Evolutionary conservation across 2,888 invertebrate genomes (phyloP), one percentile per base, ranked within the genome.

Genomic region (Cerceris rybyensis): DNA sequence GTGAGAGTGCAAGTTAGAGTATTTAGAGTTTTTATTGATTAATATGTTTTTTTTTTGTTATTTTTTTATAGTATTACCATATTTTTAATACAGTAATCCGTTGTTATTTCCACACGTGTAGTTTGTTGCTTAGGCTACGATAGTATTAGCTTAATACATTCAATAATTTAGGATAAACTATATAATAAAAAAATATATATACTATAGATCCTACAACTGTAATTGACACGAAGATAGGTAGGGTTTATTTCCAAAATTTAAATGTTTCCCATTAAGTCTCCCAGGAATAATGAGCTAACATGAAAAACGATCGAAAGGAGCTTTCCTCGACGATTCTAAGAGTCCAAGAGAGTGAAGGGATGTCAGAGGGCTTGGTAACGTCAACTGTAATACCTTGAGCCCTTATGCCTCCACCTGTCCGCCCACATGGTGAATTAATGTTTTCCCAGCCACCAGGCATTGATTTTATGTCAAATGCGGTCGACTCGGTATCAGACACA

Each of bases 401-500:
- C 72, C 70, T 74, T 73, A 54, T 57, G 67, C 41, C 67, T 58
- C 52, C 46, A 73, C 39, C 65, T 68, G 73, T 73, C 77, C 64
- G 70, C 70, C 70, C 70, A 73, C 80, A 55, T 16, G 60, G 55
- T 64, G 60, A 80, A 80, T 77, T 74, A 78, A 80, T 77, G 80
- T 70, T 74, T 74, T 61, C 74, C 69, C 63, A 70, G 69, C 54
- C 65, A 69, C 65, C 17, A 59, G 39, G 17, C 76, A 79, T 79
- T 77, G 79, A 79, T 76, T 79, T 79, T 79, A 59, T 60, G 79
- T 79, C 79, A 79, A 79, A 76, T 72, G 61, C 41, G 63, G 58
- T 75, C 61, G 66, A 13, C 13, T 11, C 8, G 46, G 46, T 46
- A 11, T 46, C 13, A 46, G 46, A 13, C 46, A 46, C 13, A 46